These are phyloP conservation scores for Leptinotarsa peninsularis DNA, from an alignment of 2,888 invertebrate species.

Conservation along the genomic window DNA sequence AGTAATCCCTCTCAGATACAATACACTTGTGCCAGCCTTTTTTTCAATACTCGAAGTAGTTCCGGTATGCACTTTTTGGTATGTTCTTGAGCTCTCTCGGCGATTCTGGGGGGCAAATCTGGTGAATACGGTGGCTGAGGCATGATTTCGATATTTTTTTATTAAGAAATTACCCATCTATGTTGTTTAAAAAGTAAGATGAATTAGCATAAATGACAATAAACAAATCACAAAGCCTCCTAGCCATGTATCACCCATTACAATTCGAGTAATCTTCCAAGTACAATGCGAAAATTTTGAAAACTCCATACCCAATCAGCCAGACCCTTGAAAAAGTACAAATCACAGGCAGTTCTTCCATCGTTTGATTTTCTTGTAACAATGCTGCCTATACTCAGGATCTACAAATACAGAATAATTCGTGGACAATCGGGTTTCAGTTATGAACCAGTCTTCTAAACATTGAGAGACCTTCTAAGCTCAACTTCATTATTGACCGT, in stretches of 20 bases:
- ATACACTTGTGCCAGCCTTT: too few species aligned
- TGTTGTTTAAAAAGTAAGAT: slow-evolving; percentile 21
- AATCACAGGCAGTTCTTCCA: slow-evolving; percentile 44
- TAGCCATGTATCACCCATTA: slow-evolving; percentile 14
- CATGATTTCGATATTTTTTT: slow-evolving; percentile 21
- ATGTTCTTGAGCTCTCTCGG: too few species aligned
- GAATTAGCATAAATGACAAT: slow-evolving; percentile 17
- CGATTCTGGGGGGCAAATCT: too few species aligned
- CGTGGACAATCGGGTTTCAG: not conserved
- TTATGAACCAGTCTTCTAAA: not conserved
- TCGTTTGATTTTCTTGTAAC: slow-evolving; percentile 40
- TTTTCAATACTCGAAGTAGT: too few species aligned
- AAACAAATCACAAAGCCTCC: not conserved
- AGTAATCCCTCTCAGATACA: too few species aligned
- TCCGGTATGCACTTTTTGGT: too few species aligned
- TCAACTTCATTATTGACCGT: not conserved
- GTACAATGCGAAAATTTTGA: slow-evolving; percentile 35
- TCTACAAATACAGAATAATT: slow-evolving; percentile 35
- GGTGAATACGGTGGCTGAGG: too few species aligned
- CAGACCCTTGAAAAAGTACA: slow-evolving; percentile 30
- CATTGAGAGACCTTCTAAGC: too few species aligned
- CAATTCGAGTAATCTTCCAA: slow-evolving; percentile 29
- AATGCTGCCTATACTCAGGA: slow-evolving; percentile 40
- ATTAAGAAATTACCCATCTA: slow-evolving; percentile 41
- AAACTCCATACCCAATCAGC: slow-evolving; percentile 27